Conservation (phyloP, 2,888 invertebrate species). For the Acleris emargana region DNA sequence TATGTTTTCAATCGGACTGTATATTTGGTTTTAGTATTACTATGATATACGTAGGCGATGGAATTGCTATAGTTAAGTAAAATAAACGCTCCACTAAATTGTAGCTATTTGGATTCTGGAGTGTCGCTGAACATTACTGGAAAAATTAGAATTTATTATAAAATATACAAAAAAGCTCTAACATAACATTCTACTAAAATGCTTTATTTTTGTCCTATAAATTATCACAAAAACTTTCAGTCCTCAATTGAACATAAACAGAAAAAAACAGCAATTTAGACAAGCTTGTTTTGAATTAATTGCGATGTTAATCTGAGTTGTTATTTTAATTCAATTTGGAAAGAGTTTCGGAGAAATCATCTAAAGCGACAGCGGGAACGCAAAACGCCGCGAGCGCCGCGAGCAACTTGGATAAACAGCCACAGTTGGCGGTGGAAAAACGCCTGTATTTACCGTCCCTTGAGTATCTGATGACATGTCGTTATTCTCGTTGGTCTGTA, state of each 20-base stretch:
- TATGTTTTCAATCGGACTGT: not conserved
- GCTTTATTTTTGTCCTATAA: not conserved
- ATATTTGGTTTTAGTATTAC: not conserved
- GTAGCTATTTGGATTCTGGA: too few species aligned
- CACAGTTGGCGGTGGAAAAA: conserved; percentile 11
- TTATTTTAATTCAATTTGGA: conserved; percentile 29
- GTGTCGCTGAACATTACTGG: too few species aligned
- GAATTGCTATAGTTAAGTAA: too few species aligned
- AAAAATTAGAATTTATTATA: too few species aligned
- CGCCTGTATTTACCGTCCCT: conserved; percentile 2
- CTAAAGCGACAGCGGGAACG: conserved; percentile 7
- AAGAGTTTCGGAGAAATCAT: conserved; percentile 9
- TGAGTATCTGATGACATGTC: conserved; percentile 15
- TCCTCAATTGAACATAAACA: not conserved
- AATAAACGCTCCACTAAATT: too few species aligned
- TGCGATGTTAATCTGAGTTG: conserved; percentile 28
- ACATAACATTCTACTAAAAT: too few species aligned
- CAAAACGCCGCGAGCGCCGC: conserved; percentile 16
- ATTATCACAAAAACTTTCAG: not conserved
- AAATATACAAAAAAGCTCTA: too few species aligned
- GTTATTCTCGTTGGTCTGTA: conserved; percentile 1
- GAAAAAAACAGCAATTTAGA: conserved; percentile 4
- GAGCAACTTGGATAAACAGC: conserved; percentile 18
- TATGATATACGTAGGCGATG: too few species aligned
- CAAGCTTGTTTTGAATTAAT: conserved; percentile 32